phyloP scores from a whole-genome alignment of 2,113 vertebrate genomes.

The Rousettus leschenaultii region DNA sequence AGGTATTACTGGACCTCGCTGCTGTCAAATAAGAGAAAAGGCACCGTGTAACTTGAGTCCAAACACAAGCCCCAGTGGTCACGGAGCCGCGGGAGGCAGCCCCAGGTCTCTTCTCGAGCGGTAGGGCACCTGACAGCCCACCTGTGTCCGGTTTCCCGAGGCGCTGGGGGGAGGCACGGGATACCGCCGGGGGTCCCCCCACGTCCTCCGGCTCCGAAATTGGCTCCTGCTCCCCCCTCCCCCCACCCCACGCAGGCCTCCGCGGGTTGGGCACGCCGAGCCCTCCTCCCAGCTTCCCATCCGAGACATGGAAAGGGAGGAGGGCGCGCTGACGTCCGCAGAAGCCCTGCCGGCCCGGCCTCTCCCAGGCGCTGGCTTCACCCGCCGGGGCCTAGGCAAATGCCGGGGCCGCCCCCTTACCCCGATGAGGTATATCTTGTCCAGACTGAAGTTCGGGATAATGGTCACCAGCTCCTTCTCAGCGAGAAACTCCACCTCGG shows the following conservation, averaged over 20 bases:
- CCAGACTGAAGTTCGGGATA: conserved; percentile 95
- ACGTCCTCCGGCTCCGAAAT: neutral
- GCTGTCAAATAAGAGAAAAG: fast-evolving
- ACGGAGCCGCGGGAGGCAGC: neutral
- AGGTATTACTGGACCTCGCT: fast-evolving
- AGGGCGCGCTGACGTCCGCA: neutral
- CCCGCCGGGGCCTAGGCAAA: neutral
- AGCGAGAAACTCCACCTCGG: conserved; percentile 94
- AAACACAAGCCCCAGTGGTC: neutral
- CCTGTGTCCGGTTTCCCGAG: neutral
- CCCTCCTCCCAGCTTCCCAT: neutral
- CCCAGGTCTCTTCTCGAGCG: neutral
- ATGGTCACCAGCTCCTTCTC: conserved; percentile 94
- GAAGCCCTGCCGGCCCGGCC: neutral
- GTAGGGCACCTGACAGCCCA: neutral
- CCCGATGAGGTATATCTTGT: conserved; percentile 95
- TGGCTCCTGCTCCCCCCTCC: neutral
- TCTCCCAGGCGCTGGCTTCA: neutral
- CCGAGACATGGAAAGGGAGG: neutral
- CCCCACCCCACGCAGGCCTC: neutral
- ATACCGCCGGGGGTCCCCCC: too few relatives aligned
- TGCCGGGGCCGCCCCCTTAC: conserved; percentile 73
- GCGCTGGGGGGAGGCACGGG: neutral
- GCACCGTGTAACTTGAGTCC: neutral
- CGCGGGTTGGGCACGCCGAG: neutral